phyloP scores from a whole-genome alignment of 2,888 invertebrate species.

The Alviniconcha strummeri region DNA sequence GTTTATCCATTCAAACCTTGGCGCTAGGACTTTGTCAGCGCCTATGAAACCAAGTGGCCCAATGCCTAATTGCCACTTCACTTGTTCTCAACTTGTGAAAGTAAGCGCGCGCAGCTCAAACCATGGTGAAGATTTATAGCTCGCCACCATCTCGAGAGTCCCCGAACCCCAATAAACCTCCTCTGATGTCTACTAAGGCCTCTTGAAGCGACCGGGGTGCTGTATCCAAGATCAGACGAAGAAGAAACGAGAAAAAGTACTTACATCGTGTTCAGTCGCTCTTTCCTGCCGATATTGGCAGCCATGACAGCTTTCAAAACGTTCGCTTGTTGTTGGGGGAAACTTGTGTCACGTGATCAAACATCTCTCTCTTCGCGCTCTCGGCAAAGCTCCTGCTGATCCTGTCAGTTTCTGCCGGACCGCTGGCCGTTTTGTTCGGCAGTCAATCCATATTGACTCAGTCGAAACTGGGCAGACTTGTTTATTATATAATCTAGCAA shows the following conservation, averaged over 20 bases:
- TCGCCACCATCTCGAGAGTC: background rate
- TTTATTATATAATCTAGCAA: background rate
- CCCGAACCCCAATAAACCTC: background rate
- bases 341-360: constrained; percentile 50
- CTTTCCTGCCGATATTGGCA: constrained; percentile 11
- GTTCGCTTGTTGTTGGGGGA: constrained; percentile 42
- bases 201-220: background rate
- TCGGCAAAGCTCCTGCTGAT: no score
- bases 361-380: background rate
- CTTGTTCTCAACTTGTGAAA: constrained; percentile 1
- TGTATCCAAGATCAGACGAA: background rate
- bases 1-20: background rate
- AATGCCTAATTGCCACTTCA: background rate
- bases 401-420: no score
- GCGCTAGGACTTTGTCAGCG: background rate
- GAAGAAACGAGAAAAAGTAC: constrained; percentile 11
- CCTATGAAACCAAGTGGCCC: constrained; percentile 14
- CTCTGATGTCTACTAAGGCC: background rate
- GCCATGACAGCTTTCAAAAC: constrained; percentile 34
- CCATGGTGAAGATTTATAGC: constrained; percentile 15
- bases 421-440: background rate
- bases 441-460: background rate
- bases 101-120: background rate
- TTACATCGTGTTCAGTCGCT: constrained; percentile 10
- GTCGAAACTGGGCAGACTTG: background rate